Conservation (phyloP, 2,888 invertebrate species). For the Allacma fusca region DNA sequence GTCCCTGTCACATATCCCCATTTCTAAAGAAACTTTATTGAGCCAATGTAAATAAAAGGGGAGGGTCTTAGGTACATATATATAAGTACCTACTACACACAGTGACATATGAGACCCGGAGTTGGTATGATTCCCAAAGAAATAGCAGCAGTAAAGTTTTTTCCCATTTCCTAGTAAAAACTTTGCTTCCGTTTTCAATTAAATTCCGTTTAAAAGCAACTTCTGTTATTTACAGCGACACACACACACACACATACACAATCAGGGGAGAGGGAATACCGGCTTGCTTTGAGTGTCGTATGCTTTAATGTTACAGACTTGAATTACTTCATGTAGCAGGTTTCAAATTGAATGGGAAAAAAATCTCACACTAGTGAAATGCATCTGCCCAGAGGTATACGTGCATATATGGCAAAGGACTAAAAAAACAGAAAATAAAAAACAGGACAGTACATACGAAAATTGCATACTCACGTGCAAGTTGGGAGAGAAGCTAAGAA, state of each 20-base stretch:
- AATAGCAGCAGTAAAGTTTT: not conserved
- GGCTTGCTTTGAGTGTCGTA: not conserved
- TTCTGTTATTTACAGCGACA: not conserved
- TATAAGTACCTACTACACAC: too few species aligned
- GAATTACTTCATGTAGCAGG: too few species aligned
- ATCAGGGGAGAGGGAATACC: not conserved
- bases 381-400: too few species aligned
- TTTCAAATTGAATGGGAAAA: not conserved
- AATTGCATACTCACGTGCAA: not conserved
- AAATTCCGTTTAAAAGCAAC: constrained; percentile 12
- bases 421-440: not conserved
- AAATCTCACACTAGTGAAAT: not conserved
- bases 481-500: too few species aligned
- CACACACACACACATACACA: not conserved
- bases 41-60: constrained; percentile 1
- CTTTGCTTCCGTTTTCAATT: constrained; percentile 16
- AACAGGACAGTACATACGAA: not conserved
- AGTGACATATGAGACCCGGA: too few species aligned
- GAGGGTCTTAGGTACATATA: too few species aligned
- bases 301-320: too few species aligned
- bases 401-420: too few species aligned
- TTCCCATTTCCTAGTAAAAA: not conserved
- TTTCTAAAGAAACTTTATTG: not conserved
- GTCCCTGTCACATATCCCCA: not conserved
- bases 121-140: not conserved